phyloP scores from a whole-genome alignment of 2,797 vertebrate species.

The Coreius guichenoti region DNA sequence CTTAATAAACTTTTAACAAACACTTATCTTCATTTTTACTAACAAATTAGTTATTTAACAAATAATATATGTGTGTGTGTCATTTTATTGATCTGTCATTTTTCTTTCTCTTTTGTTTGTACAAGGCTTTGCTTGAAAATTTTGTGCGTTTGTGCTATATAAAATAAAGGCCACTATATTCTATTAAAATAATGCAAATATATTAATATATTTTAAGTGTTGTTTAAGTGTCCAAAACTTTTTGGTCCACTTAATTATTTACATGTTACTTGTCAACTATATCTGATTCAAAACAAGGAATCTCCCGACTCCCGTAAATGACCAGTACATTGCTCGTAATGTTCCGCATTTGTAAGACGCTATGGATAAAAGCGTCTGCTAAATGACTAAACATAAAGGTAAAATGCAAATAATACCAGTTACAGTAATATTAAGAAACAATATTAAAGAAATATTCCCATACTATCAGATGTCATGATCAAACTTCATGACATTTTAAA shows the following conservation, averaged over 20 bases:
- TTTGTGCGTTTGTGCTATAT: not conserved
- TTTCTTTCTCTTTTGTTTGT: not conserved
- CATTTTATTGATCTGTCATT: not conserved
- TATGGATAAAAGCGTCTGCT: not conserved
- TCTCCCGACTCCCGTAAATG: not conserved
- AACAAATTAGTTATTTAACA: no score
- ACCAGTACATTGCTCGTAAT: not conserved
- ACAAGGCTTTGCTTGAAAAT: not conserved
- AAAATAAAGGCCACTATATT: not conserved
- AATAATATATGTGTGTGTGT: no score
- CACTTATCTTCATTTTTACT: no score
- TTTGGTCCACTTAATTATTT: not conserved
- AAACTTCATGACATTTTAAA: conserved; percentile 18
- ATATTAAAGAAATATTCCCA: not conserved
- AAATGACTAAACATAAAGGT: not conserved
- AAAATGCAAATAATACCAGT: not conserved
- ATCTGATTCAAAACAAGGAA: not conserved
- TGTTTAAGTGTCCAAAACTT: not conserved
- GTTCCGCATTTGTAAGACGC: not conserved
- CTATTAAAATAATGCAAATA: not conserved
- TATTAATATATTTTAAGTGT: not conserved
- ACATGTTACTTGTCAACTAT: not conserved
- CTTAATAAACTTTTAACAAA: no score
- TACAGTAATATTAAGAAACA: not conserved
- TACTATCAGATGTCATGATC: not conserved